These are phyloP conservation scores for Noctua janthina DNA, from an alignment of 2,888 invertebrate species.

Conservation along the genomic window DNA sequence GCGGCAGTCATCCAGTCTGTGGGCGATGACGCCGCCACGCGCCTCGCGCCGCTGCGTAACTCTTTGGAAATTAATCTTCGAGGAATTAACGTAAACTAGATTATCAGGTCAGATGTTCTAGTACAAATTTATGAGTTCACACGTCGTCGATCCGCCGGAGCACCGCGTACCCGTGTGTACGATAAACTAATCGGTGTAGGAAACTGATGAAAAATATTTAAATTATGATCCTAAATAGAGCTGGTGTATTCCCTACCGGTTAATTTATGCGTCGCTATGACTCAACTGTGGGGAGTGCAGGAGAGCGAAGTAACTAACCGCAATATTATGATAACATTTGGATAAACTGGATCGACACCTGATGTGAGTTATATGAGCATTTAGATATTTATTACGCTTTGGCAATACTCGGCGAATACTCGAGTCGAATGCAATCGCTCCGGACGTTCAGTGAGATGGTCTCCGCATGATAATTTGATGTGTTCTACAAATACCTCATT, in stretches of 20 bases:
- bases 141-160: conserved; percentile 70
- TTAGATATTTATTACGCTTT: conserved; percentile 58
- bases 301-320: conserved; percentile 51
- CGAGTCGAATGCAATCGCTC: conserved; percentile 30
- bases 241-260: conserved; percentile 56
- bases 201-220: conserved; percentile 70
- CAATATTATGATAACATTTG: conserved; percentile 56
- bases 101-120: conserved; percentile 74
- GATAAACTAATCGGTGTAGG: conserved; percentile 61
- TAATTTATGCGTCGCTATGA: conserved; percentile 61
- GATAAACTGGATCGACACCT: conserved; percentile 56
- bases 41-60: conserved; percentile 60
- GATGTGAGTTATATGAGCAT: conserved; percentile 58
- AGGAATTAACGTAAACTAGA: conserved; percentile 77
- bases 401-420: conserved; percentile 41
- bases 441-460: conserved; percentile 22
- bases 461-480: conserved; percentile 29
- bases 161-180: conserved; percentile 66
- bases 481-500: conserved; percentile 37
- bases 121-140: conserved; percentile 75
- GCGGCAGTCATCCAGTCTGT: conserved; percentile 66
- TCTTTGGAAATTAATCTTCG: conserved; percentile 69
- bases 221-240: conserved; percentile 66
- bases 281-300: conserved; percentile 52
- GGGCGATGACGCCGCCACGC: conserved; percentile 55